Evolutionary conservation across 2,797 vertebrate genomes (phyloP), one percentile per base, ranked within the genome.

Genomic region (Enoplosus armatus): DNA sequence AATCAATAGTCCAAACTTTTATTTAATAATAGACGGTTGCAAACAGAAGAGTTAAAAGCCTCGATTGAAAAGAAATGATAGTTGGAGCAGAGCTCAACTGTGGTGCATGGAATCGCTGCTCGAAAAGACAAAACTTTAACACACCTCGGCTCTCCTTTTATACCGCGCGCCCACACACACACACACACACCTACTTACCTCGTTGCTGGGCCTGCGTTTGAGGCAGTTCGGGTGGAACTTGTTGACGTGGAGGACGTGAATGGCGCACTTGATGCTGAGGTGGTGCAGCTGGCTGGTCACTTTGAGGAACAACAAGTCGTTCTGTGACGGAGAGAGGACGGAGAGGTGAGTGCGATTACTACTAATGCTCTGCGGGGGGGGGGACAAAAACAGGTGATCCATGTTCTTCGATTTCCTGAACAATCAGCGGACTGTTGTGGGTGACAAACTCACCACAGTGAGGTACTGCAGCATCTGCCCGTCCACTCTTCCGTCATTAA

Each of bases 221-320:
- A 99, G 95, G 85, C 98, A 99, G 95, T 97, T 94, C 0, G 98
- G 94, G 85, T 97, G 96, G 88, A 99, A 99, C 81, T 95, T 90
- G 68, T 98, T 98, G 90, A 97, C 96, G 0, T 98, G 97, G 6
- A 99, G 96, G 65, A 99, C 97, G 0, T 98, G 98, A 80, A 99
- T 98, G 94, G 98, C 98, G 91, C 97, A 98, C 77, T 99, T 99
- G 92, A 99, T 96, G 89, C 98, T 99, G 90, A 99, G 97, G 89
- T 99, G 98, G 88, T 99, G 98, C 64, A 99, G 95, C 88, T 99
- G 98, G 77, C 97, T 99, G 84, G 95, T 98, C 64, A 99, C 98
- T 96, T 99, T 99, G 7, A 99, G 95, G 87, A 97, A 97, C 31
- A 99, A 94, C 35, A 99, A 93, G 85, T 99, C 98, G 7, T 98